A percentile compares a stretch with the other conserved stretches of the same genome.
Evolutionary conservation across 2,888 invertebrate species (phyloP).

Genomic region (Tanytarsus gracilentus): DNA sequence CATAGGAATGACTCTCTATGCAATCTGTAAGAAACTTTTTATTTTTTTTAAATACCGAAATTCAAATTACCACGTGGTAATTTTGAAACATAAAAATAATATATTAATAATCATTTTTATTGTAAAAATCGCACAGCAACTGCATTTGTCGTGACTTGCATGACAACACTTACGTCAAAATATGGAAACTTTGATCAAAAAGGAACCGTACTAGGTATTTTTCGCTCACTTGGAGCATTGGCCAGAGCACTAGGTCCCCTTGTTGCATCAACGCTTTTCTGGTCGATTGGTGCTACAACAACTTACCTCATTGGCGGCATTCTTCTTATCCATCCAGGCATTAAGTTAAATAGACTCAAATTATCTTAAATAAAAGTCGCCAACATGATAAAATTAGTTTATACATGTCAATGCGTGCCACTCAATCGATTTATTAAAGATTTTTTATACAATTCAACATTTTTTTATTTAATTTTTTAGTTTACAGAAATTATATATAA

Average conservation of each 20-base stretch:
- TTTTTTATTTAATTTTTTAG: no score
- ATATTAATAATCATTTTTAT: conserved; percentile 11
- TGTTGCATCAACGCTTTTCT: conserved; percentile 79
- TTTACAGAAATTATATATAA: no score
- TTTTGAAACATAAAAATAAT: conserved; percentile 17
- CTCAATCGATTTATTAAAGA: no score
- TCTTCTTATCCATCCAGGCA: conserved; percentile 64
- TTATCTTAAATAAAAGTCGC: conserved; percentile 25
- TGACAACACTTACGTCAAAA: conserved; percentile 86
- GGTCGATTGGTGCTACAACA: conserved; percentile 75
- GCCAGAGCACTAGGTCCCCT: conserved; percentile 88
- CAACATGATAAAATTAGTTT: no score
- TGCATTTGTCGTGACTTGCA: conserved; percentile 89
- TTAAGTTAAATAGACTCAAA: conserved; percentile 48
- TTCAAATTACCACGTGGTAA: conserved; percentile 9
- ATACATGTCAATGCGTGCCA: no score
- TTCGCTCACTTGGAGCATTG: conserved; percentile 87
- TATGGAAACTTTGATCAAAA: conserved; percentile 74
- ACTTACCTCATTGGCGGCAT: conserved; percentile 77
- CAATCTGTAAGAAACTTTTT: conserved; percentile 64
- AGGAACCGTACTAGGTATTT: conserved; percentile 87
- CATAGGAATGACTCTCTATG: conserved; percentile 75
- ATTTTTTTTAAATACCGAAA: conserved; percentile 23
- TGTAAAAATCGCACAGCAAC: conserved; percentile 51
- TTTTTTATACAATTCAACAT: no score